phyloP scores from a whole-genome alignment of 2,888 invertebrate species.

The Nomada ferruginata region DNA sequence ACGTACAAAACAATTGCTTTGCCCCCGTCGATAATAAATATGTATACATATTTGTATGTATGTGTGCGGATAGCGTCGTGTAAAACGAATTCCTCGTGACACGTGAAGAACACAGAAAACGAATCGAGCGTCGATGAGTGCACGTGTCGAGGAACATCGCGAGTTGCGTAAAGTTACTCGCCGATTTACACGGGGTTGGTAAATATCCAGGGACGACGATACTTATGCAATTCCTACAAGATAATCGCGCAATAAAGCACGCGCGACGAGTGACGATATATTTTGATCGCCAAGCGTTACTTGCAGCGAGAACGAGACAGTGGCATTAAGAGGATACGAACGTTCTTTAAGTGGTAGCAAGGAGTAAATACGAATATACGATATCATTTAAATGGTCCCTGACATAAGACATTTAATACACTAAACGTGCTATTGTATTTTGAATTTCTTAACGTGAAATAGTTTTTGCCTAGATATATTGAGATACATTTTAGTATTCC shows the following conservation, averaged over 20 bases:
- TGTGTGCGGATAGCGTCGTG: neutral
- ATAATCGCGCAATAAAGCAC: slow-evolving; percentile 16
- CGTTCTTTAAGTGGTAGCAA: neutral
- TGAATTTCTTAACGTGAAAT: no score
- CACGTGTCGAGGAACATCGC: neutral
- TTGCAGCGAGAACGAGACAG: neutral
- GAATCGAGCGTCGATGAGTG: neutral
- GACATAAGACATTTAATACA: no score
- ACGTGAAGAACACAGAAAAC: neutral
- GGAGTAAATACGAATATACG: neutral
- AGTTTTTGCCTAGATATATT: no score
- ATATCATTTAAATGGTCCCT: no score
- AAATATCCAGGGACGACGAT: slow-evolving; percentile 10
- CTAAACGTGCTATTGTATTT: no score
- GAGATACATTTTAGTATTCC: no score
- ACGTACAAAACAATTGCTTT: slow-evolving; percentile 71
- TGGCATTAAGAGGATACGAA: neutral
- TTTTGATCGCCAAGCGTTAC: neutral
- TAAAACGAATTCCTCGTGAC: neutral
- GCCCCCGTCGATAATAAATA: slow-evolving; percentile 51
- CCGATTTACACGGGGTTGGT: neutral
- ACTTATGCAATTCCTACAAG: slow-evolving; percentile 6
- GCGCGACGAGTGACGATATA: neutral
- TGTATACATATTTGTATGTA: neutral
- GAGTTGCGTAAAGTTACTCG: slow-evolving; percentile 25